These are phyloP conservation scores for Ammospiza maritima DNA, from an alignment of 2,797 vertebrate genomes.

Conservation along the genomic window DNA sequence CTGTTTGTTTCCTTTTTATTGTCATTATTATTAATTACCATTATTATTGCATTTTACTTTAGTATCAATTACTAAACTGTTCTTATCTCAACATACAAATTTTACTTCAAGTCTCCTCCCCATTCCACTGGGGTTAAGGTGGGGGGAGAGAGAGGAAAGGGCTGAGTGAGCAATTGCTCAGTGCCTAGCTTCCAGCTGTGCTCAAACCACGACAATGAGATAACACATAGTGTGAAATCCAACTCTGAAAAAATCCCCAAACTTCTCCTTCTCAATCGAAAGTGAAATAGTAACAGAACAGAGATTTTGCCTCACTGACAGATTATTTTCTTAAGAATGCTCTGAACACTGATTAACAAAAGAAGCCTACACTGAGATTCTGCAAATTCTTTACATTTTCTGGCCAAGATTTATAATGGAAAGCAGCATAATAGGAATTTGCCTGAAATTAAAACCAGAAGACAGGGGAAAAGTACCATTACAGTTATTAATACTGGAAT, in stretches of 20 bases:
- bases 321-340: slow-evolving; percentile 2
- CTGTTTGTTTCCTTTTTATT: neutral
- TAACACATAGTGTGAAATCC: neutral
- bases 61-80: neutral
- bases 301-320: neutral
- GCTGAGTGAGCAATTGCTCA: rapidly evolving
- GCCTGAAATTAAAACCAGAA: slow-evolving; percentile 44
- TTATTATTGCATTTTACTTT: neutral
- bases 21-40: neutral
- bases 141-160: neutral
- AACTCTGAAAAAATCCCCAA: neutral
- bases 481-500: neutral
- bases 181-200: neutral
- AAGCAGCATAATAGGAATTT: neutral
- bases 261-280: neutral
- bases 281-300: neutral
- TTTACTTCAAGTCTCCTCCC: neutral
- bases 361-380: slow-evolving; percentile 24
- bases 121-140: neutral
- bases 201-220: neutral
- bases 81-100: neutral
- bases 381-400: slow-evolving; percentile 58
- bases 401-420: neutral
- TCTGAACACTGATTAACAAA: slow-evolving; percentile 10
- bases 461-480: neutral